Percentiles rank a stretch among this genome's conserved stretches.
phyloP scores from a whole-genome alignment of 1,140 invertebrate genomes.

The Brachionus asplanchnoidis region DNA sequence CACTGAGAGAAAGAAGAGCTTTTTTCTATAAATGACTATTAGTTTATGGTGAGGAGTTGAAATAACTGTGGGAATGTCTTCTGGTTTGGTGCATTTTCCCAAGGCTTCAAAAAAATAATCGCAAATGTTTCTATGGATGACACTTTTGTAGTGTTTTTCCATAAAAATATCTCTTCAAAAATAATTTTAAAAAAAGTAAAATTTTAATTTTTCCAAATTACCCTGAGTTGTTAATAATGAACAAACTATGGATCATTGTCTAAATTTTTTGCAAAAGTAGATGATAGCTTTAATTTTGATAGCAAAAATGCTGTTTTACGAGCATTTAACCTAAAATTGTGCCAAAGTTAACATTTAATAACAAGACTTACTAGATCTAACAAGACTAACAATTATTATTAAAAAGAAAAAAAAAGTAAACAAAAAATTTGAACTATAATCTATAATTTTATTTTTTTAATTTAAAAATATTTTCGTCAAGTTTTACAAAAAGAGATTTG shows the following conservation, averaged over 20 bases:
- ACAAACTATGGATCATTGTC: constrained; percentile 91
- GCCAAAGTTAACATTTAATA: neutral
- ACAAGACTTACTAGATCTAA: neutral
- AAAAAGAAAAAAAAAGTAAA: neutral
- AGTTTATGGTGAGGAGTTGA: constrained; percentile 95
- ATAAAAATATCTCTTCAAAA: constrained; percentile 90
- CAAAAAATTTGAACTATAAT: neutral
- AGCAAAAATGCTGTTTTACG: constrained; percentile 24
- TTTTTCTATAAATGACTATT: constrained; percentile 86
- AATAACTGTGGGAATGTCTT: constrained; percentile 93
- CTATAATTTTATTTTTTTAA: neutral
- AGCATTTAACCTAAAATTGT: neutral
- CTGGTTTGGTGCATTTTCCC: constrained; percentile 69
- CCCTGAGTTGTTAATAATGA: constrained; percentile 91
- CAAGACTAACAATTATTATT: neutral
- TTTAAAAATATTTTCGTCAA: constrained; percentile 14
- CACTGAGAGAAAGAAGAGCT: constrained; percentile 89
- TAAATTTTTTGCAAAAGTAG: neutral
- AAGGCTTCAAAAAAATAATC: constrained; percentile 99
- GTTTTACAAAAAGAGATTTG: constrained; percentile 5
- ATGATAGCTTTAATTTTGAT: neutral
- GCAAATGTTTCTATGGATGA: constrained; percentile 91
- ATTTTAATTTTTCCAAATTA: constrained; percentile 58
- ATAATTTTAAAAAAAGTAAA: constrained; percentile 44
- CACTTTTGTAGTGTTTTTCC: constrained; percentile 99